A percentile compares a stretch with the other conserved stretches of the same genome.
Conservation (phyloP, 2,888 invertebrate species). For the Gortyna flavago region DNA sequence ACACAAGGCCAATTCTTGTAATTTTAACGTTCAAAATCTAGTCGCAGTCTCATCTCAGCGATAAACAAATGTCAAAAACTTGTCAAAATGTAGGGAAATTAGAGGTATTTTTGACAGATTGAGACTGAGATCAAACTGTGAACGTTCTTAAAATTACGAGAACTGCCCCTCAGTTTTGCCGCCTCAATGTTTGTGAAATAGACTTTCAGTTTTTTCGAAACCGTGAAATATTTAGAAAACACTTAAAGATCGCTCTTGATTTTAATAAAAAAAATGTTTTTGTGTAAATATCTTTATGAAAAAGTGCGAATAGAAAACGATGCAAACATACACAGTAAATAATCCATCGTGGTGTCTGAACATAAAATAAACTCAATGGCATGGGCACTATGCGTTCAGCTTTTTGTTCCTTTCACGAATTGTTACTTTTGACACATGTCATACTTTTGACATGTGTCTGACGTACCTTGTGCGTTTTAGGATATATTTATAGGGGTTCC, state of each 20-base stretch:
- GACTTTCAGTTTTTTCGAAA: not conserved
- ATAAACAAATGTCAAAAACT: no score
- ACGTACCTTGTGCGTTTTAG: not conserved
- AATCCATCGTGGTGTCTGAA: not conserved
- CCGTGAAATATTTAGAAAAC: not conserved
- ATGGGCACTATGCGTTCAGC: not conserved
- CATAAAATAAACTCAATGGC: not conserved
- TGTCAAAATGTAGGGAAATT: no score
- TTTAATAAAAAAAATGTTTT: not conserved
- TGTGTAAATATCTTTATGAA: not conserved
- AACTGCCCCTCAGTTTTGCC: no score
- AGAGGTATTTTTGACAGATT: no score
- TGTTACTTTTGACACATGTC: not conserved
- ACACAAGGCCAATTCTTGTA: no score
- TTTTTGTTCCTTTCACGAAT: not conserved
- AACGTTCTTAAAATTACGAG: no score
- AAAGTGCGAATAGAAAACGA: not conserved
- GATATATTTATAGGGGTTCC: not conserved
- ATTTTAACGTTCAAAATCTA: no score
- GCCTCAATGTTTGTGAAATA: not conserved
- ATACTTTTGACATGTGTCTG: no score
- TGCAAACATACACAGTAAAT: not conserved
- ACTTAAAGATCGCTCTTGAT: not conserved
- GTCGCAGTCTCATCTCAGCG: no score
- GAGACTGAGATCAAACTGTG: no score